phyloP scores from a whole-genome alignment of 2,113 vertebrate genomes.

The Agelaius tricolor region DNA sequence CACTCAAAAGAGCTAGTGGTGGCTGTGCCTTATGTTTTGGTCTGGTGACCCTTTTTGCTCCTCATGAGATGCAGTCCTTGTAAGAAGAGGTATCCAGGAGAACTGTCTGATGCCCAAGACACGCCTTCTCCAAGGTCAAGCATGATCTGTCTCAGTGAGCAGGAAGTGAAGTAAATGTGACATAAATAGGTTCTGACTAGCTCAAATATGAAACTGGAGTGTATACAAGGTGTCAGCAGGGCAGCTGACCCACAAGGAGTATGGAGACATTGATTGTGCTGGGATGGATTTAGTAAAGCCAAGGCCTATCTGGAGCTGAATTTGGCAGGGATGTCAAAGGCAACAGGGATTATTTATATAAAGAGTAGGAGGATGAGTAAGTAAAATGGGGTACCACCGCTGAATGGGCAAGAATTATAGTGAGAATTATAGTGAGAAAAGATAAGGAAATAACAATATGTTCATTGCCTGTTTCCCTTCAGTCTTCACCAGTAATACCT shows the following conservation, averaged over 20 bases:
- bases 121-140: not conserved
- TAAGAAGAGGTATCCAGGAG: not conserved
- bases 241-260: fast-evolving
- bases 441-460: not conserved
- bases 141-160: fast-evolving
- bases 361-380: not conserved
- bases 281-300: not conserved
- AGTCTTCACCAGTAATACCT: not conserved
- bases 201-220: fast-evolving
- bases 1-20: not conserved
- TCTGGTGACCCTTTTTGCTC: not conserved
- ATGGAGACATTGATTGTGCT: not conserved
- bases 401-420: not conserved
- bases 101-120: not conserved
- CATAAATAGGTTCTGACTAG: not conserved
- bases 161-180: not conserved
- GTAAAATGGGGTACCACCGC: not conserved
- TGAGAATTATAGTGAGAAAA: not conserved
- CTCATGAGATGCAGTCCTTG: fast-evolving
- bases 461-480: not conserved
- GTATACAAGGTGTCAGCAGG: not conserved
- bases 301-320: not conserved
- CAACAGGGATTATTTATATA: not conserved
- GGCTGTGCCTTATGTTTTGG: not conserved
- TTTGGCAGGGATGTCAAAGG: not conserved